Percentiles rank a stretch among this genome's conserved stretches.
Conservation (phyloP, 2,888 invertebrate genomes). For the Hirtodrosophila histrioides region DNA sequence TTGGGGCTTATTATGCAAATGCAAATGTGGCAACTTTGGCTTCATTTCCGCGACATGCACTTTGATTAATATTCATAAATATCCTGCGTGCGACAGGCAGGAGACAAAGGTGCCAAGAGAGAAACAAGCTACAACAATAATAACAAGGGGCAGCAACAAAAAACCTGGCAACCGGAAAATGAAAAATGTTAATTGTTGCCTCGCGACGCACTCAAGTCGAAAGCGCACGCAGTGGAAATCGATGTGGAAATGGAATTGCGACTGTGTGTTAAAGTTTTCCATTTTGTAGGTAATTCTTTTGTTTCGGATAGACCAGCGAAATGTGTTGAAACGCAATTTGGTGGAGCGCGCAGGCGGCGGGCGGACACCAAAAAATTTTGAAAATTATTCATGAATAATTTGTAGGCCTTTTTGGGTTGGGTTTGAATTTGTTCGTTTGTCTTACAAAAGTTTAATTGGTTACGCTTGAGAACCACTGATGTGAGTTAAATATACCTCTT, state of each 20-base stretch:
- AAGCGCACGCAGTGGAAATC: constrained; percentile 66
- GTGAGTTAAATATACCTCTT: constrained; percentile 16
- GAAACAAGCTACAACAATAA: constrained; percentile 11
- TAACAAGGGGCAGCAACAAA: constrained; percentile 33
- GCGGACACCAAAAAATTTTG: constrained; percentile 36
- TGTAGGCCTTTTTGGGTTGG: constrained; percentile 51
- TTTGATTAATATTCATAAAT: constrained; percentile 78
- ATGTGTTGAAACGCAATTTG: constrained; percentile 56
- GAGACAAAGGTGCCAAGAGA: constrained; percentile 33
- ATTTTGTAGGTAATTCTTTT: constrained; percentile 57
- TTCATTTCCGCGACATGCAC: constrained; percentile 65
- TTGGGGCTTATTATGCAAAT: constrained; percentile 33
- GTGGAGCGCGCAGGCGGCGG: constrained; percentile 8
- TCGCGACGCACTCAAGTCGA: constrained; percentile 74
- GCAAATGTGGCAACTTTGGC: constrained; percentile 39
- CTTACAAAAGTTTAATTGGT: constrained; percentile 69
- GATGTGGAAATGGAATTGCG: constrained; percentile 52
- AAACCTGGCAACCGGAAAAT: constrained; percentile 76
- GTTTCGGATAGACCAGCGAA: constrained; percentile 31
- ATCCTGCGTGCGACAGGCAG: constrained; percentile 51
- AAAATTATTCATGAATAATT: constrained; percentile 73
- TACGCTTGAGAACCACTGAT: constrained; percentile 62
- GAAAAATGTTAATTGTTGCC: constrained; percentile 78
- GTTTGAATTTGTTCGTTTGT: constrained; percentile 26
- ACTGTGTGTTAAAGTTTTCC: constrained; percentile 50